phyloP scores from a whole-genome alignment of 2,113 vertebrate genomes.

The Struthio camelus region DNA sequence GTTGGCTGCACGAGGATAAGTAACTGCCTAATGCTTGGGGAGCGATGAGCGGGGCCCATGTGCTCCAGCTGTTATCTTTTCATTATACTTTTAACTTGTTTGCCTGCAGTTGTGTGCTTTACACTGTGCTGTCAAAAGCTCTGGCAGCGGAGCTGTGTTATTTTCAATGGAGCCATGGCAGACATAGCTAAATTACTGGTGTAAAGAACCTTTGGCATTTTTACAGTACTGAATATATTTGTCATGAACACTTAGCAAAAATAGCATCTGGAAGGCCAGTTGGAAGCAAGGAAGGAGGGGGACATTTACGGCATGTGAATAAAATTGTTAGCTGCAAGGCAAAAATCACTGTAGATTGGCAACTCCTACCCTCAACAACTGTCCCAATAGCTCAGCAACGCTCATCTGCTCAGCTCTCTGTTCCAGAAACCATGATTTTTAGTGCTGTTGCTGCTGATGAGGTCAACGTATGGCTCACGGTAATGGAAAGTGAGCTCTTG shows the following conservation, averaged over 20 bases:
- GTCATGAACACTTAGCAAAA: slow-evolving; percentile 44
- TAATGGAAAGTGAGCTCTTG: not conserved
- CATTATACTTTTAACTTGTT: not conserved
- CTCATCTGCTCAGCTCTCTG: not conserved
- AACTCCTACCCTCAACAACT: not conserved
- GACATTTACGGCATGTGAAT: not conserved
- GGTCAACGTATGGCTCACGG: not conserved
- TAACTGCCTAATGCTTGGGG: not conserved
- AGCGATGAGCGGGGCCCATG: accelerated
- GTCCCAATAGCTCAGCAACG: not conserved
- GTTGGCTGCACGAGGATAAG: not conserved
- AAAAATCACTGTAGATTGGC: slow-evolving; percentile 12
- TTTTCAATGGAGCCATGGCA: not conserved
- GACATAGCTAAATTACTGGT: not conserved
- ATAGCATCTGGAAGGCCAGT: slow-evolving; percentile 63
- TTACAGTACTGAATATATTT: slow-evolving; percentile 43
- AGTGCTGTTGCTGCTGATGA: not conserved
- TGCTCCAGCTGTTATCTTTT: not conserved
- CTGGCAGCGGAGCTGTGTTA: not conserved
- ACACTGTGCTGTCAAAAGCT: not conserved
- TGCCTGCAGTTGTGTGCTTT: slow-evolving; percentile 19
- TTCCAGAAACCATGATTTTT: not conserved
- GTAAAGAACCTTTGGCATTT: slow-evolving; percentile 64
- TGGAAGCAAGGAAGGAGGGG: slow-evolving; percentile 36
- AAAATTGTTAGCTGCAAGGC: slow-evolving; percentile 27